These are phyloP conservation scores for Phycodurus eques DNA, from an alignment of 2,113 vertebrate species.

Conservation along the genomic window DNA sequence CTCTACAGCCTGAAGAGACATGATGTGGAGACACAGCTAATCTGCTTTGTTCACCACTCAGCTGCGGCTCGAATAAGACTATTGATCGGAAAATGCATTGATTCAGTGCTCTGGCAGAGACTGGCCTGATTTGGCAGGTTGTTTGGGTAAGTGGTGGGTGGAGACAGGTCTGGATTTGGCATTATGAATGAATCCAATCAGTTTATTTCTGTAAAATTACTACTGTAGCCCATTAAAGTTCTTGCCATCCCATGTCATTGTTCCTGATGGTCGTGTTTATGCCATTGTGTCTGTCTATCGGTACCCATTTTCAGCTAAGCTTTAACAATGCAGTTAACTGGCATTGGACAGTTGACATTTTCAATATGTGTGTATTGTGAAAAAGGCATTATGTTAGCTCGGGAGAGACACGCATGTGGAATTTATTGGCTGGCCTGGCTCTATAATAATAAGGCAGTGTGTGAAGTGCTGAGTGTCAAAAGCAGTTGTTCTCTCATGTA, in stretches of 20 bases:
- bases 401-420: conserved; percentile 30
- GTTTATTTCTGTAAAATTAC: conserved; percentile 3
- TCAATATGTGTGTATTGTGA: conserved; percentile 39
- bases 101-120: conserved; percentile 43
- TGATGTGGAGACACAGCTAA: conserved; percentile 61
- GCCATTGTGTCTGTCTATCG: conserved; percentile 22
- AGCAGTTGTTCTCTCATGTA: conserved; percentile 26
- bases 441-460: conserved; percentile 33
- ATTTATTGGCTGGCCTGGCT: conserved; percentile 28
- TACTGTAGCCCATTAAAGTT: conserved; percentile 11
- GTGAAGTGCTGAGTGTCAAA: conserved; percentile 24
- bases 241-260: conserved; percentile 1
- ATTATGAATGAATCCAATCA: conserved; percentile 24
- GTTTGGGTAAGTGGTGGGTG: conserved; percentile 23
- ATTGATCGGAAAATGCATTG: conserved; percentile 67
- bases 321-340: conserved; percentile 27
- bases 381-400: conserved; percentile 43
- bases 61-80: conserved; percentile 65
- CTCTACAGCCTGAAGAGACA: neutral
- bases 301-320: conserved; percentile 13
- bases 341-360: conserved; percentile 35
- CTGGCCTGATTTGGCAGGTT: conserved; percentile 32
- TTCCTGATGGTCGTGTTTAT: conserved; percentile 3
- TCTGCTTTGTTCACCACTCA: conserved; percentile 66
- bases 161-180: conserved; percentile 22